Evolutionary conservation across 2,113 vertebrate species (phyloP).

Genomic region (Datnioides undecimradiatus): DNA sequence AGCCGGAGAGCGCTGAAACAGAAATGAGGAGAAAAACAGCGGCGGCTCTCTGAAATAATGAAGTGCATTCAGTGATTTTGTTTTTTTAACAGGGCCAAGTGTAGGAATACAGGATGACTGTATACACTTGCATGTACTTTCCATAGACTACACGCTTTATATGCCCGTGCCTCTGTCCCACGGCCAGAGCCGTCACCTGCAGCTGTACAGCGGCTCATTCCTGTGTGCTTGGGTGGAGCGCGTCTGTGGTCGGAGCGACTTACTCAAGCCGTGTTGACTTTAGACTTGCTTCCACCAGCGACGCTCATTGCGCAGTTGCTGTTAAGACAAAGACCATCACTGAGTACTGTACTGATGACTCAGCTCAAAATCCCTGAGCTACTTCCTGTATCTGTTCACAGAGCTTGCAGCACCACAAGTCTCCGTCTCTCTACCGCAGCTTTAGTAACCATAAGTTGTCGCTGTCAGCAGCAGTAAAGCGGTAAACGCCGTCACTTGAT

Average conservation of each 20-base stretch:
- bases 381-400: background rate
- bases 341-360: background rate
- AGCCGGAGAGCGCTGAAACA: background rate
- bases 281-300: background rate
- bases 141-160: background rate
- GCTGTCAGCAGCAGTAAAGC: too few relatives aligned
- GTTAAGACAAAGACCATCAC: background rate
- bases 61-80: background rate
- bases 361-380: background rate
- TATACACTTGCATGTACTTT: background rate
- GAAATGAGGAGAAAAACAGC: background rate
- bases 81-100: background rate
- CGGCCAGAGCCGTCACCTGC: background rate
- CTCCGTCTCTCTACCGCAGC: too few relatives aligned
- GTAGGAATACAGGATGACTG: conserved; percentile 14
- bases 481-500: too few relatives aligned
- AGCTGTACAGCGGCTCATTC: background rate
- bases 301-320: background rate
- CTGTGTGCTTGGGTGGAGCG: conserved; percentile 8
- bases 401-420: too few relatives aligned
- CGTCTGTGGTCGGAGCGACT: conserved; percentile 3
- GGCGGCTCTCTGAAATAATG: background rate
- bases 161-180: background rate
- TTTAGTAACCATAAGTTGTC: too few relatives aligned
- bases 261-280: conserved; percentile 19